A percentile compares a stretch with the other conserved stretches of the same genome.
Evolutionary conservation across 1,140 invertebrate species (phyloP).

Genomic region (Bombus sylvicola): DNA sequence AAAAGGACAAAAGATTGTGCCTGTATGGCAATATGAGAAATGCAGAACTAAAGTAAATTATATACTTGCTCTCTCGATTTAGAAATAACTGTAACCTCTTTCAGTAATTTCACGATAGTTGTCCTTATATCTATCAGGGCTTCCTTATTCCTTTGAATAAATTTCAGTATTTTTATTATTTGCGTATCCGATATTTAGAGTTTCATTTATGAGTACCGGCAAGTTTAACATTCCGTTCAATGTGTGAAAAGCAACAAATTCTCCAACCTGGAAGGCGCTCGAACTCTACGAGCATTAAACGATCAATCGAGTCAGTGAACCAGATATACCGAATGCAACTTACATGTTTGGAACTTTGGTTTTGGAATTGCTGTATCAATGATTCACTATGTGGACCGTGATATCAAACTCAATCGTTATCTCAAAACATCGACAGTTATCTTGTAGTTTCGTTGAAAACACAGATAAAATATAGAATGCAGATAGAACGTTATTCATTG

Average conservation of each 20-base stretch:
- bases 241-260: neutral
- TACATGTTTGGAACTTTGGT: neutral
- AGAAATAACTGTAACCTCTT: too few species aligned
- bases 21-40: too few species aligned
- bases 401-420: neutral
- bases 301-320: constrained; percentile 16
- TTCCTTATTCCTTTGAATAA: too few species aligned
- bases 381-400: neutral
- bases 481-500: too few species aligned
- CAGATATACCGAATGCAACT: neutral
- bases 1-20: too few species aligned
- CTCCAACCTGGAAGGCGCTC: neutral
- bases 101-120: too few species aligned
- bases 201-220: neutral
- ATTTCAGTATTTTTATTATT: neutral
- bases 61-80: too few species aligned
- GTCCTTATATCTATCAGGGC: too few species aligned
- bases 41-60: too few species aligned
- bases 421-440: neutral
- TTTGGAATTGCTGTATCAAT: neutral
- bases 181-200: neutral
- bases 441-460: neutral
- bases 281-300: neutral
- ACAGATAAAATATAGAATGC: too few species aligned
- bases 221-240: neutral